Percentiles rank a stretch among this genome's conserved stretches.
Evolutionary conservation across 2,113 vertebrate species (phyloP).

Genomic region (Dryoscopus gambensis): DNA sequence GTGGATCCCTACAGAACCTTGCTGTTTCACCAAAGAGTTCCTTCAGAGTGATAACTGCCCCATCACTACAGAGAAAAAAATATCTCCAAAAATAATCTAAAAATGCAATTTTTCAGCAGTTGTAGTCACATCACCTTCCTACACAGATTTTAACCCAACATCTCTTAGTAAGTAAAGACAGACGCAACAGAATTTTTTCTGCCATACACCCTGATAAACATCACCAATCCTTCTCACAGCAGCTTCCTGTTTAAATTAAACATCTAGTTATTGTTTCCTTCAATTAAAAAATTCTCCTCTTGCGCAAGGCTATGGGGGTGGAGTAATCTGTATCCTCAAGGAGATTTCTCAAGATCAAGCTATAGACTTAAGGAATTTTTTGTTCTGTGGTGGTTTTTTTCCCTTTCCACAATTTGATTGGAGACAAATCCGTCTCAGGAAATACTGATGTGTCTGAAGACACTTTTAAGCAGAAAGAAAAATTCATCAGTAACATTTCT

Average conservation of each 20-base stretch:
- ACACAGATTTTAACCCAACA: not conserved
- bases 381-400: not conserved
- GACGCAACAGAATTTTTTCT: not conserved
- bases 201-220: not conserved
- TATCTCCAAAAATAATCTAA: not conserved
- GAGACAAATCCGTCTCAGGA: not conserved
- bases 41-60: not conserved
- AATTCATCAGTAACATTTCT: not conserved
- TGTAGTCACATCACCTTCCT: not conserved
- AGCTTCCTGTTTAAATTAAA: not conserved
- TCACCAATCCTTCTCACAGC: not conserved
- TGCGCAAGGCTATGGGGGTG: not conserved
- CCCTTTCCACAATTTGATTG: not conserved
- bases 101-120: not conserved
- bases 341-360: not conserved
- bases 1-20: not conserved
- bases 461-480: not conserved
- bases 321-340: not conserved
- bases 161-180: not conserved
- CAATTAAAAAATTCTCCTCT: not conserved
- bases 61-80: not conserved
- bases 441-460: not conserved
- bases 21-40: not conserved
- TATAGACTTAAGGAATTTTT: not conserved
- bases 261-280: not conserved